Conservation (phyloP, 2,888 invertebrate species). For the Hypomecis punctinalis region DNA sequence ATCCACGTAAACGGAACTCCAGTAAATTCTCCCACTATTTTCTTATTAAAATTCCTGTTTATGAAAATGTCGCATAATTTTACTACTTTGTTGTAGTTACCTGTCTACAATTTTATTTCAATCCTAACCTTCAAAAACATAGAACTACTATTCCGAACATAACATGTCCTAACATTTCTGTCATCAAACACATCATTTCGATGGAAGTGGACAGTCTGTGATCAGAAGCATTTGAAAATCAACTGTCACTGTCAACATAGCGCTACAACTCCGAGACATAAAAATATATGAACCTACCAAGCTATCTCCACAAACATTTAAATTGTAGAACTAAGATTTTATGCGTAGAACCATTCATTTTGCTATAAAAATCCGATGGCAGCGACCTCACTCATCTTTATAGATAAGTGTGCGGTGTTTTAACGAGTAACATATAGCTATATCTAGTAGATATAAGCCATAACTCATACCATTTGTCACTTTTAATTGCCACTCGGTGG, state of each 20-base stretch:
- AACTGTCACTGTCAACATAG: slow-evolving; percentile 56
- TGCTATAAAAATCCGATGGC: background rate
- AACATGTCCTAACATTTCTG: slow-evolving; percentile 28
- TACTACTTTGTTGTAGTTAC: background rate
- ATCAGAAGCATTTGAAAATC: slow-evolving; percentile 68
- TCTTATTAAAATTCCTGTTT: too few relatives aligned
- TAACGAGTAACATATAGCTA: slow-evolving; percentile 20
- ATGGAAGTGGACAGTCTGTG: slow-evolving; percentile 58
- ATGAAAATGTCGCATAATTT: background rate
- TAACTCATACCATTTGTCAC: slow-evolving; percentile 82
- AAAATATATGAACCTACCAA: slow-evolving; percentile 16
- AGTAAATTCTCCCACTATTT: too few relatives aligned
- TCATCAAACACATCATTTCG: slow-evolving; percentile 25
- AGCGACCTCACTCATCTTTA: background rate
- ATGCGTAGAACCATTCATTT: background rate
- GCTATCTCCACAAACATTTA: background rate
- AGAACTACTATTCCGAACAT: slow-evolving; percentile 17
- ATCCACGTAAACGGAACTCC: too few relatives aligned
- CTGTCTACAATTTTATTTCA: slow-evolving; percentile 10
- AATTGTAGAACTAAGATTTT: background rate
- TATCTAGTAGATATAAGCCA: slow-evolving; percentile 17
- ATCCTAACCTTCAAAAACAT: slow-evolving; percentile 23
- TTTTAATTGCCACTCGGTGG: slow-evolving; percentile 82
- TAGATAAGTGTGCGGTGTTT: background rate
- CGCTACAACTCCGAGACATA: slow-evolving; percentile 51